These are phyloP conservation scores for Yponomeuta cagnagella DNA, from an alignment of 2,888 invertebrate species.

Conservation along the genomic window DNA sequence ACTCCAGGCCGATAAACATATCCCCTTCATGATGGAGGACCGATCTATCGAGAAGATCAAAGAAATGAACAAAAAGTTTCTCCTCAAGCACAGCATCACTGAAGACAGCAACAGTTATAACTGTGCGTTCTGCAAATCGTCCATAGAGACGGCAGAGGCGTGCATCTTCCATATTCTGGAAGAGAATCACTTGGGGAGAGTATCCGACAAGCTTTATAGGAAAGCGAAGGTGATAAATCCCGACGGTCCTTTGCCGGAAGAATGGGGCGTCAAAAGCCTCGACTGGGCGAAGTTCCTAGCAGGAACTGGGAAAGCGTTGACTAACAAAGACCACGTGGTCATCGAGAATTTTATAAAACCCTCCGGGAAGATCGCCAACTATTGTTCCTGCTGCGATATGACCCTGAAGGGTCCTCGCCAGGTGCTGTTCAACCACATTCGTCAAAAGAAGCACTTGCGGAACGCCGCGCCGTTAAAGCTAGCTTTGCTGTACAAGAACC, in stretches of 20 bases:
- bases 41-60: slow-evolving; percentile 51
- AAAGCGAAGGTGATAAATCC: slow-evolving; percentile 47
- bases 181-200: slow-evolving; percentile 56
- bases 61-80: slow-evolving; percentile 56
- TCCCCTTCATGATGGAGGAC: slow-evolving; percentile 47
- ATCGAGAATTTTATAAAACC: slow-evolving; percentile 67
- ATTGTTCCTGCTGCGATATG: slow-evolving; percentile 65
- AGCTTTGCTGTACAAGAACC: slow-evolving; percentile 53
- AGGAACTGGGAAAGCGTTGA: slow-evolving; percentile 58
- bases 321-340: slow-evolving; percentile 58
- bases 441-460: slow-evolving; percentile 65
- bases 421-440: slow-evolving; percentile 65
- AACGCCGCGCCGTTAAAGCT: slow-evolving; percentile 64
- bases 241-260: slow-evolving; percentile 56
- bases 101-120: slow-evolving; percentile 34
- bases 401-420: slow-evolving; percentile 63
- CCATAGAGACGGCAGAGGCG: slow-evolving; percentile 44
- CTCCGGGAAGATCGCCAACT: slow-evolving; percentile 61
- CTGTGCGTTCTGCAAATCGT: slow-evolving; percentile 49
- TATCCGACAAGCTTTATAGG: slow-evolving; percentile 58
- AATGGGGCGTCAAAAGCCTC: slow-evolving; percentile 65
- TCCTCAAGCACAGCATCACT: slow-evolving; percentile 44
- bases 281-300: slow-evolving; percentile 68
- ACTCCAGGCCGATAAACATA: slow-evolving; percentile 53
- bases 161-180: slow-evolving; percentile 57